phyloP scores from a whole-genome alignment of 2,797 vertebrate species.

The Lacerta bilineata region DNA sequence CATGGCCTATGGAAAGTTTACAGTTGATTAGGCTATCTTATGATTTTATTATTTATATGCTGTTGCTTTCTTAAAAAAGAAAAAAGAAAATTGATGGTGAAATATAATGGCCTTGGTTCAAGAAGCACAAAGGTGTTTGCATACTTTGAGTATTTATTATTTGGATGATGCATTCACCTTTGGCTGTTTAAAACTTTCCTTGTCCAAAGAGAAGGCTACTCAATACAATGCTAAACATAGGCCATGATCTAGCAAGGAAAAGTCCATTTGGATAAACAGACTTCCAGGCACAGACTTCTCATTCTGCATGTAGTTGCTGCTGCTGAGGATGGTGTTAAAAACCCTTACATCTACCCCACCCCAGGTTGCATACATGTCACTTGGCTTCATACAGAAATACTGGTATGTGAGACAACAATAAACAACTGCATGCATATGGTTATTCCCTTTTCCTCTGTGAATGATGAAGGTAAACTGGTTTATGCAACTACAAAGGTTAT shows the following conservation, averaged over 20 bases:
- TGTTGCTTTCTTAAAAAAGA: neutral
- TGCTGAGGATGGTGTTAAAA: neutral
- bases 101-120: neutral
- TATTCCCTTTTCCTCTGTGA: neutral
- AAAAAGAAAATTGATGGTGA: neutral
- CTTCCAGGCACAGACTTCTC: neutral
- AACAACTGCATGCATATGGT: neutral
- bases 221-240: neutral
- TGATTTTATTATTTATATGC: neutral
- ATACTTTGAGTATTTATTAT: neutral
- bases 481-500: neutral
- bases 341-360: neutral
- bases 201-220: neutral
- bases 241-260: neutral
- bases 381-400: neutral
- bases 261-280: neutral
- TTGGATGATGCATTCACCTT: neutral
- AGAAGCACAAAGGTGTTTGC: neutral
- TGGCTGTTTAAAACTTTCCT: neutral
- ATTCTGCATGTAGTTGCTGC: neutral
- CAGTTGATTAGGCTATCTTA: neutral
- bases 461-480: neutral
- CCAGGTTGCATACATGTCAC: neutral
- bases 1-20: slow-evolving; percentile 9
- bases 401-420: no score